These are phyloP conservation scores for Cuculus canorus DNA, from an alignment of 2,797 vertebrate species.

Conservation along the genomic window DNA sequence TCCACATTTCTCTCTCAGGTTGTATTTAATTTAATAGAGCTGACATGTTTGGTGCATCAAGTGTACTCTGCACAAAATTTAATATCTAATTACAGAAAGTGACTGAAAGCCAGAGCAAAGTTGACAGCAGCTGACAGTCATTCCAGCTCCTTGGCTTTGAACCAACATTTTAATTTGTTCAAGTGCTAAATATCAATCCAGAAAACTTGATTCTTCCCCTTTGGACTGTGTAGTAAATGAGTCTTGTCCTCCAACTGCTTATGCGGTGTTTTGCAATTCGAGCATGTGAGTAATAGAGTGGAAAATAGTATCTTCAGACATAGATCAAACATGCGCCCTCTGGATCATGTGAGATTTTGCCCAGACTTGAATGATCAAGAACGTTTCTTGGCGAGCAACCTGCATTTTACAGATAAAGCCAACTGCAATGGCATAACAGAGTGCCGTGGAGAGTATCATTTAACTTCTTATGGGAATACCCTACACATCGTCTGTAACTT, in stretches of 20 bases:
- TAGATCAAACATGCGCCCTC: background rate
- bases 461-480: background rate
- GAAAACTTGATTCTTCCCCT: slow-evolving; percentile 18
- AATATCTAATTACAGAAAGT: slow-evolving; percentile 4
- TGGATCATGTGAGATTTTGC: background rate
- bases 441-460: background rate
- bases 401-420: background rate
- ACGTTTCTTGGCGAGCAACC: background rate
- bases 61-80: background rate
- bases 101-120: background rate
- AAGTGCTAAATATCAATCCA: background rate
- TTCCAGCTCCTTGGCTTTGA: background rate
- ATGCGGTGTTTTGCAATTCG: background rate
- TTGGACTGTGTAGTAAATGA: background rate
- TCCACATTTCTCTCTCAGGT: background rate
- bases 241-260: background rate
- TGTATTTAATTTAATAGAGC: background rate
- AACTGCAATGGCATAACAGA: background rate
- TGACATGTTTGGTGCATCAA: background rate
- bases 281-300: background rate
- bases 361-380: background rate
- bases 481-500: slow-evolving; percentile 21
- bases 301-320: background rate
- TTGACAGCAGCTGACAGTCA: slow-evolving; percentile 5
- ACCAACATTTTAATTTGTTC: background rate